Conservation (phyloP, 1,140 invertebrate species). For the Drosophila tani region DNA sequence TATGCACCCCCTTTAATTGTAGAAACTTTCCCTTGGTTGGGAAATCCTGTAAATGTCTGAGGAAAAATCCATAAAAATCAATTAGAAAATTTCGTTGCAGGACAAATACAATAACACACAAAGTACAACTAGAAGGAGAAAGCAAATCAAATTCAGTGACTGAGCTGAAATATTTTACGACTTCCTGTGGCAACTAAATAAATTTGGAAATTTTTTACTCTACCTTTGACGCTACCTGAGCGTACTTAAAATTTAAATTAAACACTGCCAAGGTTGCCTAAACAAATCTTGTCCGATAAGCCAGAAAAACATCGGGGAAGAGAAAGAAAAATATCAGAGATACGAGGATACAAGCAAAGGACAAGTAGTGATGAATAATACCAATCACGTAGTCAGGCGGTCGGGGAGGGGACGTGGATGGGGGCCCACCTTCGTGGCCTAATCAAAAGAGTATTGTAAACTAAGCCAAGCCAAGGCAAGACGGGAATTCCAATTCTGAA, state of each 20-base stretch:
- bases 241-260: constrained; percentile 83
- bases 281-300: constrained; percentile 76
- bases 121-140: neutral
- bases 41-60: constrained; percentile 63
- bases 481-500: constrained; percentile 63
- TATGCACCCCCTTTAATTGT: constrained; percentile 14
- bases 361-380: constrained; percentile 84
- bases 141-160: constrained; percentile 32
- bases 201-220: constrained; percentile 38
- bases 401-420: neutral
- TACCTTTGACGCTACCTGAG: constrained; percentile 74
- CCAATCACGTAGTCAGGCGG: constrained; percentile 71
- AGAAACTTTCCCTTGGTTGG: constrained; percentile 39
- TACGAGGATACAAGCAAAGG: constrained; percentile 56
- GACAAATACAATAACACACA: constrained; percentile 7
- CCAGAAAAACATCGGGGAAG: constrained; percentile 13
- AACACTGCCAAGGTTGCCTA: constrained; percentile 62
- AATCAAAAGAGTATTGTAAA: constrained; percentile 82
- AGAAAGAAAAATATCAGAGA: constrained; percentile 39
- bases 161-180: constrained; percentile 46
- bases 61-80: constrained; percentile 68
- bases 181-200: constrained; percentile 66
- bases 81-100: constrained; percentile 51
- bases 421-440: constrained; percentile 61
- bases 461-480: constrained; percentile 76